Percentiles rank a stretch among this genome's conserved stretches.
Evolutionary conservation across 2,113 vertebrate genomes (phyloP).

Genomic region (Tragelaphus strepsiceros): DNA sequence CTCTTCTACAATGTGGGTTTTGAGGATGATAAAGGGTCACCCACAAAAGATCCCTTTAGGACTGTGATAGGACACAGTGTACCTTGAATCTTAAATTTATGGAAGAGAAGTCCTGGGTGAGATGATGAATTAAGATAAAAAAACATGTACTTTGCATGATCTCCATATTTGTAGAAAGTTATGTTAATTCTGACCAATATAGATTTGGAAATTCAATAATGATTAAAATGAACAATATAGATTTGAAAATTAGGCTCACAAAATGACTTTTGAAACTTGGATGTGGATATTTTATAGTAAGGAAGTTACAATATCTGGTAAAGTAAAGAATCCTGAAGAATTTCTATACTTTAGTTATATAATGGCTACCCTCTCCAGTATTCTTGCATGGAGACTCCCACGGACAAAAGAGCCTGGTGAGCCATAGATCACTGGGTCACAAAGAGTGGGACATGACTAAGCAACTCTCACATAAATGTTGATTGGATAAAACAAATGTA

Average conservation of each 20-base stretch:
- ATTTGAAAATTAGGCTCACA: background rate
- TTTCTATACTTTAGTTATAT: background rate
- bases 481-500: background rate
- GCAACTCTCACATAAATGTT: background rate
- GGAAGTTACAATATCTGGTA: background rate
- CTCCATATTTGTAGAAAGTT: background rate
- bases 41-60: background rate
- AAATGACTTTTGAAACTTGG: background rate
- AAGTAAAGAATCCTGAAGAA: background rate
- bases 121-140: background rate
- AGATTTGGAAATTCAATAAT: background rate
- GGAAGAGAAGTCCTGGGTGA: background rate
- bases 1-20: background rate
- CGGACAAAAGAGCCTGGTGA: rapidly evolving
- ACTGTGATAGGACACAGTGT: background rate
- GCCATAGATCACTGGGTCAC: background rate
- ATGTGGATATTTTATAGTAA: background rate
- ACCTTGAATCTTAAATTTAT: background rate
- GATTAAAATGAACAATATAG: background rate
- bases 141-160: background rate
- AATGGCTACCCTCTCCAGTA: background rate
- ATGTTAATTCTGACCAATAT: background rate
- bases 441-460: background rate
- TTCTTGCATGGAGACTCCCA: background rate
- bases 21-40: background rate